phyloP scores from a whole-genome alignment of 2,113 vertebrate species.

The Pachyramphus minor region DNA sequence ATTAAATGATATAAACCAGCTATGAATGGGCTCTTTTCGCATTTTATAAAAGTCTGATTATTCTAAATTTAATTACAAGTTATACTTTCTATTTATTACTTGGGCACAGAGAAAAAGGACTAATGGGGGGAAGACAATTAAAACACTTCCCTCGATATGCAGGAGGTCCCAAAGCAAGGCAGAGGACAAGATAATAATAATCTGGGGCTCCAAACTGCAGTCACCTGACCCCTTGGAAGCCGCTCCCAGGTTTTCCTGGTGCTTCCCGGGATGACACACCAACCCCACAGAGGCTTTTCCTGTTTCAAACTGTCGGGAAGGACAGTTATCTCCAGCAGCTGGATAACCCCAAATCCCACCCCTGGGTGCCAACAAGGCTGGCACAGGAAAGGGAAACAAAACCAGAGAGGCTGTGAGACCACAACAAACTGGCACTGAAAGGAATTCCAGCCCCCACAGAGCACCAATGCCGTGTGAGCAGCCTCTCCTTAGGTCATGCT shows the following conservation, averaged over 20 bases:
- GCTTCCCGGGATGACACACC: not conserved
- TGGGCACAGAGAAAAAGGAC: not conserved
- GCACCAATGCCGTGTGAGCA: rapidly evolving
- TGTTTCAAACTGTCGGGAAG: not conserved
- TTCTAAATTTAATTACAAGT: not conserved
- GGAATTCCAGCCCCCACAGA: rapidly evolving
- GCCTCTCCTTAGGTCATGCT: rapidly evolving
- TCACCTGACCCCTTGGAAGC: not conserved
- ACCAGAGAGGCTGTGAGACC: rapidly evolving
- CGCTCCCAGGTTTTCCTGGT: not conserved
- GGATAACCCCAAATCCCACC: not conserved
- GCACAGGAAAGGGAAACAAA: rapidly evolving
- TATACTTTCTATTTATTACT: not conserved
- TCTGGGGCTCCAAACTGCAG: not conserved
- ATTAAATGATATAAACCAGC: no score
- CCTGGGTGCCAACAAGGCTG: rapidly evolving
- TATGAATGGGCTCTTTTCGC: not conserved
- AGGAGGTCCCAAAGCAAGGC: not conserved
- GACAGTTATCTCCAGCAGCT: not conserved
- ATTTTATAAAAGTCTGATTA: rapidly evolving
- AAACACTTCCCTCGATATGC: not conserved
- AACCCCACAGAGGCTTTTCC: rapidly evolving
- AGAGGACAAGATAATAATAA: not conserved
- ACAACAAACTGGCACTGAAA: rapidly evolving
- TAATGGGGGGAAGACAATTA: not conserved